Evolutionary conservation across 2,888 invertebrate genomes (phyloP), one percentile per base, ranked within the genome.

Genomic region (Danaus chrysippus): DNA sequence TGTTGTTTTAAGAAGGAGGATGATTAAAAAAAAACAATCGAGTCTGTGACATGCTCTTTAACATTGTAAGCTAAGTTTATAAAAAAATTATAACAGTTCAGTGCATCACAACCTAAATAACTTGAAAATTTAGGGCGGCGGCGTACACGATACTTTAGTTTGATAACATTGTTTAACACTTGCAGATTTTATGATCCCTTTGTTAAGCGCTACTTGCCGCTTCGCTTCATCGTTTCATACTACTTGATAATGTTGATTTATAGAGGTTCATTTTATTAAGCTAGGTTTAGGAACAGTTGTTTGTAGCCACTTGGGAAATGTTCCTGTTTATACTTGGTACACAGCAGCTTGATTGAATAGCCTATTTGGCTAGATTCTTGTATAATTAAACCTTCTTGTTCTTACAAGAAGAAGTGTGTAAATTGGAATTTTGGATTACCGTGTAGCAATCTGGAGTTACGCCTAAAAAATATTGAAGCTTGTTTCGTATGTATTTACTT

Each of bases 101-200:
- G 62, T 81, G 76, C 73, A 46, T 60, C 70, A 54, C 42, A 55
- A 2, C 76, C 56, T 74, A 59, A 70, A 23, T 59, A 66, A 66
- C 71, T 61, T 59, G 52, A 66, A 69, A 81, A 83, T 83, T 78
- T 79, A 81, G 77, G 79, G 78, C 66, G 72, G 67, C 61, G 15
- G 59, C 79, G 77, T 76, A 85, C 80, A 83, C 73, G 84, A 84
- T 83, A 83, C 82, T 86, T 82, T 78, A 74, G 81, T 80, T 82
- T 81, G 86, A 86, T 86, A 86, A 86, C 82, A 85, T 85, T 87
- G 85, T 87, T 83, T 76, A 80, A 81, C 83, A 84, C 70, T 82
- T 78, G 70, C 73, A 80, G 77, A 81, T 85, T 85, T 84, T 82
- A 84, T 76, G 82, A 78, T 71, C 76, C 77, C 76, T 76, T 81